These are phyloP conservation scores for Spodoptera picta DNA, from an alignment of 2,888 invertebrate genomes.

Conservation along the genomic window DNA sequence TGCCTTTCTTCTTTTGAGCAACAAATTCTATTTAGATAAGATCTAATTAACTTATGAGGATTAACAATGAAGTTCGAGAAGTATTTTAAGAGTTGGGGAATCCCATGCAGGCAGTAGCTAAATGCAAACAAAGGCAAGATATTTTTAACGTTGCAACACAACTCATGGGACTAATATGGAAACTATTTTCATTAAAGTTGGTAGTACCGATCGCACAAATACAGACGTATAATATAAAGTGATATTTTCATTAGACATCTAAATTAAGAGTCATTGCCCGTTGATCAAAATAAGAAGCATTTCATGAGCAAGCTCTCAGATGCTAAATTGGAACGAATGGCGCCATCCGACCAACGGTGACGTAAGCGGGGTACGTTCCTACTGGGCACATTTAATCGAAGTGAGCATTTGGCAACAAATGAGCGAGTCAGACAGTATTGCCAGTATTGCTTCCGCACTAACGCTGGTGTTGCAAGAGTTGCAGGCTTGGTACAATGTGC, in stretches of 20 bases:
- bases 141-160: too few species aligned
- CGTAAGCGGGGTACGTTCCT: slow-evolving; percentile 47
- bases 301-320: slow-evolving; percentile 48
- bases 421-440: slow-evolving; percentile 44
- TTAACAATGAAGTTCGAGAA: too few species aligned
- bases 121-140: too few species aligned
- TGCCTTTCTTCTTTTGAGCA: too few species aligned
- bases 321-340: slow-evolving; percentile 54
- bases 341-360: slow-evolving; percentile 45
- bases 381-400: slow-evolving; percentile 46
- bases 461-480: slow-evolving; percentile 53
- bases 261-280: slow-evolving; percentile 45
- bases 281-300: slow-evolving; percentile 49
- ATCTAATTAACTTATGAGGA: too few species aligned
- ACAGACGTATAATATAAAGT: slow-evolving; percentile 18
- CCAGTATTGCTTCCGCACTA: slow-evolving; percentile 51
- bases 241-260: slow-evolving; percentile 34
- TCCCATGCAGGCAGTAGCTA: too few species aligned
- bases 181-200: too few species aligned
- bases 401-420: slow-evolving; percentile 52
- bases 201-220: slow-evolving; percentile 1
- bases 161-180: too few species aligned
- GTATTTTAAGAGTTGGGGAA: too few species aligned
- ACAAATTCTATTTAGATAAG: too few species aligned
- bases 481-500: slow-evolving; percentile 57